Evolutionary conservation across 2,888 invertebrate species (phyloP).

Genomic region (Trilocha varians): DNA sequence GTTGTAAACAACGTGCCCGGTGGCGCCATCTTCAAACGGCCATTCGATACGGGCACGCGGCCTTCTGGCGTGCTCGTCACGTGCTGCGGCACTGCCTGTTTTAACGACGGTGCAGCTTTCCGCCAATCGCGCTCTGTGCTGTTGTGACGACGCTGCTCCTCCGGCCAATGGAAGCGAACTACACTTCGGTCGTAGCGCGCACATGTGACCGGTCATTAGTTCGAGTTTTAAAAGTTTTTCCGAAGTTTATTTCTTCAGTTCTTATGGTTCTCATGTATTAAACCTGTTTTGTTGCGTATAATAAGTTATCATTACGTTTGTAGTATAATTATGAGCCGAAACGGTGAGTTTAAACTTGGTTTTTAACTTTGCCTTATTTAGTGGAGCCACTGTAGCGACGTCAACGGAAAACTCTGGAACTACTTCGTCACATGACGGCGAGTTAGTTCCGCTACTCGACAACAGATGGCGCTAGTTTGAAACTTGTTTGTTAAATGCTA

Average conservation of each 20-base stretch:
- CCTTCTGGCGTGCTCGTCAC: constrained; percentile 35
- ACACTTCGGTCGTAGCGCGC: constrained; percentile 40
- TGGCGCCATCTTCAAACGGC: constrained; percentile 37
- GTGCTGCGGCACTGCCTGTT: constrained; percentile 34
- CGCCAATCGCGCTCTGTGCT: constrained; percentile 34
- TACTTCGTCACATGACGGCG: not conserved
- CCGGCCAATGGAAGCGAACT: constrained; percentile 39
- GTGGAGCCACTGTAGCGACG: not conserved
- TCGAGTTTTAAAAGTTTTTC: constrained; percentile 8
- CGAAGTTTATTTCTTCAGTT: constrained; percentile 8
- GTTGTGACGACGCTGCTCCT: constrained; percentile 23
- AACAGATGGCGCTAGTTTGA: not conserved
- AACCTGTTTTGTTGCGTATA: constrained; percentile 9
- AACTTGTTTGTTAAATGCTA: too few relatives aligned
- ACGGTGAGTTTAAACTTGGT: constrained; percentile 38
- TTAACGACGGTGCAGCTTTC: constrained; percentile 25
- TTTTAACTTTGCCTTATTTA: not conserved
- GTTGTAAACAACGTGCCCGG: constrained; percentile 39
- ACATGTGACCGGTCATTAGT: constrained; percentile 54
- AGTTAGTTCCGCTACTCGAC: not conserved
- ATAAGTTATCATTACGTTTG: not conserved
- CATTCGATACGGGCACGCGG: constrained; percentile 12
- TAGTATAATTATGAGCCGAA: constrained; percentile 37
- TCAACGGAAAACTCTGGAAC: constrained; percentile 7
- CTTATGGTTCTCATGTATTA: constrained; percentile 12